Base-by-base conservation (phyloP, 2,797 vertebrate species). In the Sparus aurata region DNA sequence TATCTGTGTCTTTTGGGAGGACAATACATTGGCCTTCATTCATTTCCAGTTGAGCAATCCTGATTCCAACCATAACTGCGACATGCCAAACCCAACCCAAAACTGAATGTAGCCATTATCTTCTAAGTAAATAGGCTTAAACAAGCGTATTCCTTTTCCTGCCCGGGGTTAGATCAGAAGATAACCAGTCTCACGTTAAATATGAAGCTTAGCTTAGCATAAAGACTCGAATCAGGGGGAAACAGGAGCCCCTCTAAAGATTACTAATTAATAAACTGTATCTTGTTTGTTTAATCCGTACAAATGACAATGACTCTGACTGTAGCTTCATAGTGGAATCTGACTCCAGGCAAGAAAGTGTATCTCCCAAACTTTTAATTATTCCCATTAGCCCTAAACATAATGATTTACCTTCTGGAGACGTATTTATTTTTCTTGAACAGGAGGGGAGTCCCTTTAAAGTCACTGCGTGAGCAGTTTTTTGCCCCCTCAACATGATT, bases 401-500 rank as follows among this genome's bases (percentile, higher is more conserved):
- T 9, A 3, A 59, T n/a, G 12, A 30, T 38, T 38, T 50, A 57
- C 5, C 12, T 18, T 52, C 17, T 4, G 4, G 18, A 46, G 12
- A 68, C 17, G 57, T 22, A 12, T 23, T 54, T 60, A 61, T 12
- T 30, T 45, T 62, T 1, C 41, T 58, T 10, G 59, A 59, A 60
- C 25, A 23, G 27, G n/a, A 54, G 9, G 2, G 8, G 23, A 5
- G 7, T 41, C 4, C 12, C 23, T 46, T 2, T 12, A 69, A 43
- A 54, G 43, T 9, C 15, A 68, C 10, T 69, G 5, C 62, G 43
- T 50, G 30, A 63, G 50, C 38, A 58, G 1, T 23, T 52, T 78
- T 59, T 41, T 60, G 55, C 67, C 60, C 50, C 23, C 17, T 62
- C 22, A 52, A 15, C 16, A 2, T 41, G 30, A 69, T 63, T 62